Evolutionary conservation across 2,113 vertebrate species (phyloP).

Genomic region (Galbula dea): DNA sequence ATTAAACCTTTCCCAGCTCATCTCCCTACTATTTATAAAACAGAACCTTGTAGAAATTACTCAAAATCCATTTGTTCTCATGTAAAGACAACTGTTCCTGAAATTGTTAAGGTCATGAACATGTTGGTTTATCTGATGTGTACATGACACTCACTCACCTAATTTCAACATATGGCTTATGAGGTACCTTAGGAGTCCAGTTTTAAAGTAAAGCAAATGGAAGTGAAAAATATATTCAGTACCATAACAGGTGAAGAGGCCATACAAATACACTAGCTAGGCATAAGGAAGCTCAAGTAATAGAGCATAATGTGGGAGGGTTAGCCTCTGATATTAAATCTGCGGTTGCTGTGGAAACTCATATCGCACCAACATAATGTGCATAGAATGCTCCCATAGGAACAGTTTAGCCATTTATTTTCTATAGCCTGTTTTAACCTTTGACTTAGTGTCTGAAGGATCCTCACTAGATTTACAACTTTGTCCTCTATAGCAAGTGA

Average conservation of each 20-base stretch:
- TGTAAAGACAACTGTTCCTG: not conserved
- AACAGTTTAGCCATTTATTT: slow-evolving; percentile 15
- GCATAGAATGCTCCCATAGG: slow-evolving; percentile 1
- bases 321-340: not conserved
- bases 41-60: not conserved
- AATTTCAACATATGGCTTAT: not conserved
- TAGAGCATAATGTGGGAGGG: not conserved
- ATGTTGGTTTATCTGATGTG: not conserved
- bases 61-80: not conserved
- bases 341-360: slow-evolving; percentile 31
- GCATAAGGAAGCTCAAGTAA: not conserved
- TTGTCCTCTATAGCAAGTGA: slow-evolving; percentile 26
- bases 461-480: slow-evolving; percentile 35
- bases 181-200: not conserved
- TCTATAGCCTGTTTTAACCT: slow-evolving; percentile 39
- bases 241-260: not conserved
- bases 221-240: not conserved
- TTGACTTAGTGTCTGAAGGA: not conserved
- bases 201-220: not conserved
- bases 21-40: not conserved
- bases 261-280: not conserved
- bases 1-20: rapidly evolving
- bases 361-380: not conserved
- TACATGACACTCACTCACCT: not conserved
- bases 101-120: not conserved